Evolutionary conservation across 2,113 vertebrate species (phyloP).

Genomic region (Muntiacus reevesi): DNA sequence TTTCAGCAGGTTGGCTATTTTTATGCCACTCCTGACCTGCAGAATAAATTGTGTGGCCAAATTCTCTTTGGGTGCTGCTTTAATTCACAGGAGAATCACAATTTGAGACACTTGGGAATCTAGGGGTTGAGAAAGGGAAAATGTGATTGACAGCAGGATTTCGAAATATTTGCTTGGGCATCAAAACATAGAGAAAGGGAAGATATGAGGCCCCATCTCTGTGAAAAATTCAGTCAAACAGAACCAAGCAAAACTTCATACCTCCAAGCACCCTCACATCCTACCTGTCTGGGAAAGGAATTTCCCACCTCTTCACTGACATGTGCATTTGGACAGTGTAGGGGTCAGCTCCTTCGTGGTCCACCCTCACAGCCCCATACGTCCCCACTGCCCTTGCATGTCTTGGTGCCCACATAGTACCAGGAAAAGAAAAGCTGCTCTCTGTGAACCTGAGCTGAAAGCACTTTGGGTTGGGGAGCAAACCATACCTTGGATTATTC

Average conservation of each 20-base stretch:
- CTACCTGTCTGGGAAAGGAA: neutral
- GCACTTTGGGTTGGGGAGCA: neutral
- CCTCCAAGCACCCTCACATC: neutral
- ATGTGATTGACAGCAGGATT: neutral
- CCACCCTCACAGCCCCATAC: neutral
- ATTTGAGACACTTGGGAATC: neutral
- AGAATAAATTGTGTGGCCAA: slow-evolving; percentile 56
- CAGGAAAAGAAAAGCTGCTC: neutral
- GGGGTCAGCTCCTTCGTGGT: neutral
- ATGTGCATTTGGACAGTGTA: neutral
- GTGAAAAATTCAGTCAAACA: neutral
- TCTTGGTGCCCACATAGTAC: no score
- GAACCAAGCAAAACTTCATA: neutral
- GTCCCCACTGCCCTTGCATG: neutral
- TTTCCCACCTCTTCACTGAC: neutral
- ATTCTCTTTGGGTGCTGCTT: slow-evolving; percentile 55
- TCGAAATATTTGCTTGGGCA: neutral
- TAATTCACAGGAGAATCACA: slow-evolving; percentile 36
- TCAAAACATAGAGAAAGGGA: slow-evolving; percentile 10
- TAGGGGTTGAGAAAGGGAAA: slow-evolving; percentile 3
- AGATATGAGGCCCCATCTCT: neutral
- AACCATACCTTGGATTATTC: neutral
- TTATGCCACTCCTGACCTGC: slow-evolving; percentile 49
- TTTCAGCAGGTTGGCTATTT: slow-evolving; percentile 71
- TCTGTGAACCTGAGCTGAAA: neutral